Evolutionary conservation across 2,888 invertebrate genomes (phyloP).

Genomic region (Hydriomena furcata): DNA sequence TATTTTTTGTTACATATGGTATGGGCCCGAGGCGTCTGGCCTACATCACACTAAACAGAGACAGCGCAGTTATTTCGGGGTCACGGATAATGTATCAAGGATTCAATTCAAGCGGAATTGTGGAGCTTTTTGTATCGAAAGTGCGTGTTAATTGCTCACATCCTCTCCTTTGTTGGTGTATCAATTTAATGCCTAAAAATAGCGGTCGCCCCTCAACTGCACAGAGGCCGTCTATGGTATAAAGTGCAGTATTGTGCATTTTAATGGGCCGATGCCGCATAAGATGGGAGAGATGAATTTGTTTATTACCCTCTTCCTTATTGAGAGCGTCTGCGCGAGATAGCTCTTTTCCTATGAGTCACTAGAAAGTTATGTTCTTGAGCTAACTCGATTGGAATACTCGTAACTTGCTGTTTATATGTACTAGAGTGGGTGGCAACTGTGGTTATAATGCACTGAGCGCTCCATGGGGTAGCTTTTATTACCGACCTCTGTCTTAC

Average conservation of each 20-base stretch:
- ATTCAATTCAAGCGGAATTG: slow-evolving; percentile 45
- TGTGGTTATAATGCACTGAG: slow-evolving; percentile 28
- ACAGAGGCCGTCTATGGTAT: slow-evolving; percentile 64
- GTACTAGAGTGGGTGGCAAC: slow-evolving; percentile 47
- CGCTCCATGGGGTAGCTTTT: slow-evolving; percentile 36
- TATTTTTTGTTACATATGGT: slow-evolving; percentile 52
- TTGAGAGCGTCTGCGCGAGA: slow-evolving; percentile 81
- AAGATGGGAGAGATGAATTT: slow-evolving; percentile 82
- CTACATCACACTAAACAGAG: slow-evolving; percentile 48
- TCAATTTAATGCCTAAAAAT: slow-evolving; percentile 80
- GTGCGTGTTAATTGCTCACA: slow-evolving; percentile 77
- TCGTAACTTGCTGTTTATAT: slow-evolving; percentile 57
- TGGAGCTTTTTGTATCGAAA: slow-evolving; percentile 60
- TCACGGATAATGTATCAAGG: slow-evolving; percentile 48
- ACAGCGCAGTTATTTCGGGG: slow-evolving; percentile 42
- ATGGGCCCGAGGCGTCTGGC: slow-evolving; percentile 51
- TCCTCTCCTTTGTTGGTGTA: slow-evolving; percentile 78
- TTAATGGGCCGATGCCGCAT: slow-evolving; percentile 77
- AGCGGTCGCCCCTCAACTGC: slow-evolving; percentile 65
- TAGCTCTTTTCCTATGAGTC: slow-evolving; percentile 83
- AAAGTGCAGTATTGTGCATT: slow-evolving; percentile 82
- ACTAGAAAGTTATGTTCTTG: slow-evolving; percentile 81
- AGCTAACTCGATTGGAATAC: slow-evolving; percentile 73
- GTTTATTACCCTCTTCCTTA: slow-evolving; percentile 83
- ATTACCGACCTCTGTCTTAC: slow-evolving; percentile 23